Percentiles rank a stretch among this genome's conserved stretches.
These are phyloP conservation scores for Mormyrus proboscirostris DNA, from an alignment of 2,797 vertebrate species.

Conservation along the genomic window DNA sequence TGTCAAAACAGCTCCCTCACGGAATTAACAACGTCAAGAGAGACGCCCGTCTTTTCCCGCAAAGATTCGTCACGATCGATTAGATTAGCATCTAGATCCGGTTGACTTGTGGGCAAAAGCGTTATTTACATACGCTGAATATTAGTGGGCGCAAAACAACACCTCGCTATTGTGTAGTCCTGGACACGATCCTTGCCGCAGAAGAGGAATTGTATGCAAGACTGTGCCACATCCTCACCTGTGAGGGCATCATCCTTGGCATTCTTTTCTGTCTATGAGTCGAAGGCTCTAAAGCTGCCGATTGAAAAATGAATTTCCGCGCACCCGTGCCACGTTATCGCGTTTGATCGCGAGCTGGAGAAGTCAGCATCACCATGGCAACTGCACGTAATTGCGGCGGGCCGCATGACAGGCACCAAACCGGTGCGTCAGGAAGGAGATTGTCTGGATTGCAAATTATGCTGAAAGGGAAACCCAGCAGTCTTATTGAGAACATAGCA, in stretches of 20 bases:
- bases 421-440: slow-evolving; percentile 6
- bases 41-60: slow-evolving; percentile 53
- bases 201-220: slow-evolving; percentile 14
- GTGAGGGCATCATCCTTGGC: not conserved
- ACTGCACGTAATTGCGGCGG: not conserved
- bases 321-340: not conserved
- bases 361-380: slow-evolving; percentile 9
- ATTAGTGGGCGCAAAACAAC: slow-evolving; percentile 38
- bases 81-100: slow-evolving; percentile 65
- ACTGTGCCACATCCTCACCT: not conserved
- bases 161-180: slow-evolving; percentile 26
- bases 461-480: slow-evolving; percentile 2
- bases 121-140: slow-evolving; percentile 45
- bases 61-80: slow-evolving; percentile 64
- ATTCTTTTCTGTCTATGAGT: not conserved
- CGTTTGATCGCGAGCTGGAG: not conserved
- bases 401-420: not conserved
- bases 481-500: not conserved
- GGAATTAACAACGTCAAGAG: slow-evolving; percentile 55
- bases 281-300: not conserved
- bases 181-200: not conserved
- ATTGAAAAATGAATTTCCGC: slow-evolving; percentile 5
- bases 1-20: slow-evolving; percentile 69
- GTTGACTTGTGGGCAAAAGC: slow-evolving; percentile 58
- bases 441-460: slow-evolving; percentile 5